Evolutionary conservation across 2,113 vertebrate species (phyloP), one percentile per base, ranked within the genome.

Genomic region (Scomber scombrus): DNA sequence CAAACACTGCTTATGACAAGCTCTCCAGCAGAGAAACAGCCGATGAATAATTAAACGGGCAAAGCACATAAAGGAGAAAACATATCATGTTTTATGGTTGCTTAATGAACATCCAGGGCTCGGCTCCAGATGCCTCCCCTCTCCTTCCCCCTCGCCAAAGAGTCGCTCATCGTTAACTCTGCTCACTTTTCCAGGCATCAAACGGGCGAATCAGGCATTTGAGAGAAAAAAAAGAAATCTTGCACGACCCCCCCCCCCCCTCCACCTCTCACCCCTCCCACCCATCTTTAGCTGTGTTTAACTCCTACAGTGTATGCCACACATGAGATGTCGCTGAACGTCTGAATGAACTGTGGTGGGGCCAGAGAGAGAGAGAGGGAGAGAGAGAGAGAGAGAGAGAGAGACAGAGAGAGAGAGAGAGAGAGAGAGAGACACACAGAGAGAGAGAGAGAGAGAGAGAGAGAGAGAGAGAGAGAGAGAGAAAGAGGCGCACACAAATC

Each of bases 321-420:
- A 94, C 90, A 91, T 85, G 90, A 92, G 80, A 90, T 78, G 91
- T 86, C 63, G 55, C 84, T 40, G 49, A 67, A 72, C 79, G 81
- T 80, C 82, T 87, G 84, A 88, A 71, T 87, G 84, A 88, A 77
- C 78, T 85, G 88, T 69, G 89, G 84, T 82, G 88, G 76, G 88
- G 75, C 87, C 78, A 31, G 80, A 78, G 2, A 55, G 3, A 61
- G n/a, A 66, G 40, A 19, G 7, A 50, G 63, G 68, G 61, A 68
- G 51, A 76, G 8, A 40, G 26, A 79, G 77, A 80, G 79, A 75
- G 71, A 71, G 73, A 79, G 51, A 34, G 31, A 23, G 16, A 31
- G 50, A 34, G 61, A 58, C 52, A 62, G 31, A 34, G 67, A 43
- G 84, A 77, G 76, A 85, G 89, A 40, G 72, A 70, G 68, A 57